Percentiles rank a stretch among this genome's conserved stretches.
Conservation (phyloP, 2,888 invertebrate species). For the Tryphoninae sp. region DNA sequence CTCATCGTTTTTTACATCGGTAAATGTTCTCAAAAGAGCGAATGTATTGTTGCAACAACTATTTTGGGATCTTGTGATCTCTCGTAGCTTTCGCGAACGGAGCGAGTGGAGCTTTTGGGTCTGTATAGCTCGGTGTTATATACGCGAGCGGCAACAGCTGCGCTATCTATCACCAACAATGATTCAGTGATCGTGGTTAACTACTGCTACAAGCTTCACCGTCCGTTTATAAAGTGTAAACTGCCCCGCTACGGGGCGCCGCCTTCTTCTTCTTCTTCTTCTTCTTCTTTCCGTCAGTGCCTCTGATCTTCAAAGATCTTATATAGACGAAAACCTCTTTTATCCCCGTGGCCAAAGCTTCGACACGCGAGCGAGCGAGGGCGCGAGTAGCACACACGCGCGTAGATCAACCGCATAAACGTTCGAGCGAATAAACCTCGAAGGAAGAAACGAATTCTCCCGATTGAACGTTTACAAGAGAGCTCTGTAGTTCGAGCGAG, state of each 20-base stretch:
- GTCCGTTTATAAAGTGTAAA: constrained; percentile 78
- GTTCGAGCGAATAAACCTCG: constrained; percentile 34
- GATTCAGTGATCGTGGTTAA: constrained; percentile 78
- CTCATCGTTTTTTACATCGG: too few relatives aligned
- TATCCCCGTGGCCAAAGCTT: constrained; percentile 59
- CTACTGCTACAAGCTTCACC: constrained; percentile 71
- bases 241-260: constrained; percentile 57
- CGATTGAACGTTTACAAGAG: constrained; percentile 11
- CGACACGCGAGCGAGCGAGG: not conserved
- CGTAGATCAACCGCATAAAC: constrained; percentile 24
- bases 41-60: constrained; percentile 77
- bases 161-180: constrained; percentile 80
- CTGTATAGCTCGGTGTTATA: constrained; percentile 42
- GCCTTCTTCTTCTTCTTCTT: constrained; percentile 29
- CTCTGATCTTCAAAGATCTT: constrained; percentile 77
- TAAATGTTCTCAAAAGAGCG: too few relatives aligned
- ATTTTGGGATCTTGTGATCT: constrained; percentile 78
- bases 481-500: too few relatives aligned
- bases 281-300: constrained; percentile 63
- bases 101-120: constrained; percentile 38
- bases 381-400: too few relatives aligned
- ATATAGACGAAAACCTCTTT: constrained; percentile 70
- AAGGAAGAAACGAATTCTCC: constrained; percentile 2
- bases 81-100: constrained; percentile 60
- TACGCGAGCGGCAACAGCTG: constrained; percentile 75